These are phyloP conservation scores for Euplagia quadripunctaria DNA, from an alignment of 2,888 invertebrate species.

Conservation along the genomic window DNA sequence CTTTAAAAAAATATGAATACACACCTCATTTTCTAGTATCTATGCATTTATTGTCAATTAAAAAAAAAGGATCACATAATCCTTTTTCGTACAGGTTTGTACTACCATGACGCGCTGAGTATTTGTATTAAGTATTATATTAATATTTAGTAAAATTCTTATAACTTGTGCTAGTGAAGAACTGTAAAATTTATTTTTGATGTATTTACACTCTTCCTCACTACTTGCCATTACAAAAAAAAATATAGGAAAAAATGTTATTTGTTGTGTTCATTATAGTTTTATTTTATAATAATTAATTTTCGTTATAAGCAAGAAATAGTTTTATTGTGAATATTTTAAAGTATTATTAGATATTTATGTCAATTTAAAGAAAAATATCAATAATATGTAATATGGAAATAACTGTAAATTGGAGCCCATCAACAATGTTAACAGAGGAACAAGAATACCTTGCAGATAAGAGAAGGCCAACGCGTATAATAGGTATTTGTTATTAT, in stretches of 20 bases:
- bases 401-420: too few species aligned
- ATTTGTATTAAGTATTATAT: too few species aligned
- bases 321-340: not conserved
- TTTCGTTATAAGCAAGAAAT: constrained; percentile 24
- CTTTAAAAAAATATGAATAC: constrained; percentile 32
- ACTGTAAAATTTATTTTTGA: not conserved
- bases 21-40: constrained; percentile 28
- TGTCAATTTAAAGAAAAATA: not conserved
- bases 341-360: not conserved
- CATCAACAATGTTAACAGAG: too few species aligned
- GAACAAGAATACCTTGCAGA: too few species aligned
- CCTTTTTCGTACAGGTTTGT: too few species aligned
- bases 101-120: too few species aligned
- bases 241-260: constrained; percentile 25
- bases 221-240: constrained; percentile 23
- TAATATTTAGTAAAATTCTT: not conserved
- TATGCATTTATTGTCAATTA: constrained; percentile 47
- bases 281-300: constrained; percentile 35
- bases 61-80: not conserved
- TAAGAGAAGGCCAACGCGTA: too few species aligned
- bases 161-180: not conserved
- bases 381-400: too few species aligned
- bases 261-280: constrained; percentile 43
- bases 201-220: not conserved
- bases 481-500: too few species aligned